Percentiles rank a stretch among this genome's conserved stretches.
Conservation (phyloP, 2,888 invertebrate species). For the Sipunculus nudus region DNA sequence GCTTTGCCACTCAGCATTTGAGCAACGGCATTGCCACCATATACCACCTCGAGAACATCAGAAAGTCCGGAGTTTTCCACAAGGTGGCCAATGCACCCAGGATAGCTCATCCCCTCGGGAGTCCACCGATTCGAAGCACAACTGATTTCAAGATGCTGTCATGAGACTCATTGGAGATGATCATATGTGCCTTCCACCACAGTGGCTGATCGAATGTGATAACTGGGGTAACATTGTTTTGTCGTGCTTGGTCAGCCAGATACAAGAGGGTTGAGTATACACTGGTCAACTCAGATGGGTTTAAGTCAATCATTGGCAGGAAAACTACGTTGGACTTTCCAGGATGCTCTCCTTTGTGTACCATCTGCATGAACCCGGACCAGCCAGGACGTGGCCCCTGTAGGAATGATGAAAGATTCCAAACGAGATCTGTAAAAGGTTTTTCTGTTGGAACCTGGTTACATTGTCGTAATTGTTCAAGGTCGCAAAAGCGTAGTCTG, state of each 20-base stretch:
- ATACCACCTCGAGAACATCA: constrained; percentile 39
- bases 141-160: constrained; percentile 19
- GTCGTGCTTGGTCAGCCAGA: too few relatives aligned
- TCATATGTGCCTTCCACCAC: constrained; percentile 28
- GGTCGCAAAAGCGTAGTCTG: too few relatives aligned
- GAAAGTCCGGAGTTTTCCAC: constrained; percentile 41
- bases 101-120: constrained; percentile 40
- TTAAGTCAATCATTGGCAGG: constrained; percentile 30
- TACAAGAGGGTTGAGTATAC: constrained; percentile 14
- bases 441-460: too few relatives aligned
- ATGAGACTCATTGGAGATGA: constrained; percentile 12
- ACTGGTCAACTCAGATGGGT: constrained; percentile 16
- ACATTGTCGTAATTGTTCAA: too few relatives aligned
- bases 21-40: constrained; percentile 39
- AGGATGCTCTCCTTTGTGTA: constrained; percentile 9
- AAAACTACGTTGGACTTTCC: constrained; percentile 16
- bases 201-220: constrained; percentile 41
- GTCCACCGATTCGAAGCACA: constrained; percentile 29
- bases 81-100: constrained; percentile 40
- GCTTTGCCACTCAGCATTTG: constrained; percentile 46
- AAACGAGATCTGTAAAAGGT: too few relatives aligned
- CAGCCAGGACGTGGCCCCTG: constrained; percentile 32
- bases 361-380: constrained; percentile 38
- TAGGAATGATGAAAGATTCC: too few relatives aligned
- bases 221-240: too few relatives aligned